Evolutionary conservation across 2,888 invertebrate species (phyloP).

Genomic region (Drosophila lacicola): DNA sequence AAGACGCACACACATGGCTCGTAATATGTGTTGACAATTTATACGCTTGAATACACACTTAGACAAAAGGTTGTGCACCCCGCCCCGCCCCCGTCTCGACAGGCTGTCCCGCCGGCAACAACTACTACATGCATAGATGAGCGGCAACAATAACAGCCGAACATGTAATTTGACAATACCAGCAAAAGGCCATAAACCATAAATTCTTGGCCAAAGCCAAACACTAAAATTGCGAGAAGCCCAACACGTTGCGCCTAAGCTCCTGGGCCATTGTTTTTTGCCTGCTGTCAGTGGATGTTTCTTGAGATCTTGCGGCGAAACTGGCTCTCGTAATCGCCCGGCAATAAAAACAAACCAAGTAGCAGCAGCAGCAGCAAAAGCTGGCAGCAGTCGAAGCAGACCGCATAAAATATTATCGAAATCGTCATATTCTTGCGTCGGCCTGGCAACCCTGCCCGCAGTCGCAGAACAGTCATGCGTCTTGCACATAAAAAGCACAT

Average conservation of each 20-base stretch:
- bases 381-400: slow-evolving; percentile 39
- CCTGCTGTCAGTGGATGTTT: slow-evolving; percentile 47
- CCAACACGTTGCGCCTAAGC: slow-evolving; percentile 29
- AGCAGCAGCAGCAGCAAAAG: slow-evolving; percentile 3
- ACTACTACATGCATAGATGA: slow-evolving; percentile 22
- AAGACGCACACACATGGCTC: slow-evolving; percentile 10
- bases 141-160: slow-evolving; percentile 28
- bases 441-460: slow-evolving; percentile 30
- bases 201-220: slow-evolving; percentile 66
- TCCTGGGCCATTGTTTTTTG: slow-evolving; percentile 43
- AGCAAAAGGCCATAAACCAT: slow-evolving; percentile 77
- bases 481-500: slow-evolving; percentile 63
- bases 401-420: slow-evolving; percentile 77
- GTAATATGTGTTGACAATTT: slow-evolving; percentile 69
- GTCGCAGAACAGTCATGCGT: slow-evolving; percentile 13
- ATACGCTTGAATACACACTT: slow-evolving; percentile 58
- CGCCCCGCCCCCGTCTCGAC: too few species aligned
- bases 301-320: slow-evolving; percentile 31
- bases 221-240: slow-evolving; percentile 59
- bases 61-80: slow-evolving; percentile 65
- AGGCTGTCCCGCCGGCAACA: not conserved
- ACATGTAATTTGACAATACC: slow-evolving; percentile 77
- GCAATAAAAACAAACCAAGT: slow-evolving; percentile 63
- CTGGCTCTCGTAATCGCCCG: slow-evolving; percentile 65
- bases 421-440: slow-evolving; percentile 51